These are phyloP conservation scores for Brachionus paranguensis DNA, from an alignment of 1,140 invertebrate species.

Conservation along the genomic window DNA sequence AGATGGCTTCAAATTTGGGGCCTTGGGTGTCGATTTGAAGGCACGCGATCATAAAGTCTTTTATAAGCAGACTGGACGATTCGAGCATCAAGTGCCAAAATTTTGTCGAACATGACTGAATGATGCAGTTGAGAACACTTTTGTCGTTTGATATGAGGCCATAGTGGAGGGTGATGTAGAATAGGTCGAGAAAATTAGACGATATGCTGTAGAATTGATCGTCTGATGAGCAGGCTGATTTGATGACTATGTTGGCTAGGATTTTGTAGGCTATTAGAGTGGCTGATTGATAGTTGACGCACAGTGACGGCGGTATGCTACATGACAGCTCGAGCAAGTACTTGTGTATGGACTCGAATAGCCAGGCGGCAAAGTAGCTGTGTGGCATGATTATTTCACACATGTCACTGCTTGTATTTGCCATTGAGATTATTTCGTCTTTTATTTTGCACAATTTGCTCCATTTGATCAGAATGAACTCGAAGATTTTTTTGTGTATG, in stretches of 20 bases:
- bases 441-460: slow-evolving; percentile 63
- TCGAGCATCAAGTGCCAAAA: slow-evolving; percentile 80
- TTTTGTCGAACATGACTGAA: slow-evolving; percentile 69
- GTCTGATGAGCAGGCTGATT: slow-evolving; percentile 57
- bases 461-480: slow-evolving; percentile 81
- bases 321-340: slow-evolving; percentile 59
- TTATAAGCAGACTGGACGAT: slow-evolving; percentile 74
- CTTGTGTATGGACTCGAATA: slow-evolving; percentile 49
- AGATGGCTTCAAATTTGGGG: slow-evolving; percentile 81
- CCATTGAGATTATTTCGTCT: not conserved
- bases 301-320: slow-evolving; percentile 59
- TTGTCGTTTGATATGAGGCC: slow-evolving; percentile 62
- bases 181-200: slow-evolving; percentile 69
- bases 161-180: slow-evolving; percentile 78
- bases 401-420: not conserved
- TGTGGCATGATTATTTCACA: slow-evolving; percentile 49
- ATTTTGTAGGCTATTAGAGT: slow-evolving; percentile 72
- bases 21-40: slow-evolving; percentile 71
- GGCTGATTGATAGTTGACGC: slow-evolving; percentile 62
- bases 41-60: slow-evolving; percentile 82
- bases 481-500: slow-evolving; percentile 81
- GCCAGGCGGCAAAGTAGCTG: slow-evolving; percentile 49
- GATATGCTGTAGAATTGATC: not conserved
- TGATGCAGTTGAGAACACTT: slow-evolving; percentile 57
- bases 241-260: slow-evolving; percentile 68